Evolutionary conservation across 2,888 invertebrate genomes (phyloP).

Genomic region (Crocallis elinguaria): DNA sequence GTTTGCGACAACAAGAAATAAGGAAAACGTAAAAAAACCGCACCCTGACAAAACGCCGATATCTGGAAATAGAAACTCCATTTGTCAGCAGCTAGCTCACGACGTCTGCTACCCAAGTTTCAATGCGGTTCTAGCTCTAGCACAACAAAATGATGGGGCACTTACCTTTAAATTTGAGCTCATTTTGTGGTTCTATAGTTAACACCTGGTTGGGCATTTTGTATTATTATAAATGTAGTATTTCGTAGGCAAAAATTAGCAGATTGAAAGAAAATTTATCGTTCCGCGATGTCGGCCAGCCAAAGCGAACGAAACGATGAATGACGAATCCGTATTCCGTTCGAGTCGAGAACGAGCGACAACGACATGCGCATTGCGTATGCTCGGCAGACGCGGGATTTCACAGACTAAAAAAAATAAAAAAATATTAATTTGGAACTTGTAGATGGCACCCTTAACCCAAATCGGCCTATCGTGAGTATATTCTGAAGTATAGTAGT

Average conservation of each 20-base stretch:
- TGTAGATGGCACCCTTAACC: no score
- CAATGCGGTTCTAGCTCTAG: slow-evolving; percentile 61
- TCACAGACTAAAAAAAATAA: slow-evolving; percentile 1
- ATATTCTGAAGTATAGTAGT: no score
- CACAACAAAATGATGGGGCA: slow-evolving; percentile 51
- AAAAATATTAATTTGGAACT: no score
- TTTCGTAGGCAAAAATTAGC: slow-evolving; percentile 69
- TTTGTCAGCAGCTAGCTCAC: slow-evolving; percentile 80
- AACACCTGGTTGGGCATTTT: slow-evolving; percentile 90
- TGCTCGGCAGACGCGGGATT: slow-evolving; percentile 1
- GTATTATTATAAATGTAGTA: slow-evolving; percentile 80
- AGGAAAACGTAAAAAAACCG: slow-evolving; percentile 68
- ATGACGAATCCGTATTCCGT: slow-evolving; percentile 65
- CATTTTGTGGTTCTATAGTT: slow-evolving; percentile 94
- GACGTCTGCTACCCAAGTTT: slow-evolving; percentile 69
- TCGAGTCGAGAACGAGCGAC: no score
- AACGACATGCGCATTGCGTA: slow-evolving; percentile 61
- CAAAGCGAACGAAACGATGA: slow-evolving; percentile 61
- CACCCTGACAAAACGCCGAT: slow-evolving; percentile 81
- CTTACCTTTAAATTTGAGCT: slow-evolving; percentile 96
- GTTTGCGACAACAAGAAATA: slow-evolving; percentile 26
- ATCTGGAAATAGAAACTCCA: slow-evolving; percentile 85
- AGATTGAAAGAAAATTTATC: slow-evolving; percentile 61
- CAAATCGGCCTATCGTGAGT: no score
- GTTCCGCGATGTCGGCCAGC: slow-evolving; percentile 67